Evolutionary conservation across 2,888 invertebrate species (phyloP), one percentile per base, ranked within the genome.

Genomic region (Fabriciana adippe): DNA sequence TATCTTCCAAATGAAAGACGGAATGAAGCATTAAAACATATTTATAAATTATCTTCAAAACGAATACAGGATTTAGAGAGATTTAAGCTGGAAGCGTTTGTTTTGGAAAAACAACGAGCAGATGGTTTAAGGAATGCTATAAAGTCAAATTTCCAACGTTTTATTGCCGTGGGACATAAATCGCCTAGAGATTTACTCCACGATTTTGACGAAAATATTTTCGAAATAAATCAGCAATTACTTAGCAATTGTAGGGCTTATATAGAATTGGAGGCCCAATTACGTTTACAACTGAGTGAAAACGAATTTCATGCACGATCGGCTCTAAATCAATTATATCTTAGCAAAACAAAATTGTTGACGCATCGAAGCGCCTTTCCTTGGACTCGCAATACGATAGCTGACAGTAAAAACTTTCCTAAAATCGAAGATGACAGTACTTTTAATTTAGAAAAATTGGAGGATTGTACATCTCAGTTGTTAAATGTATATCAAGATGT

Each of bases 201-300:
- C 60, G 84, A 88, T 55, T 89, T 90, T 70, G 90, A 91, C 77
- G 80, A 85, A 61, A 81, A 76, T 26, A 82, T 83, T n/a, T 89
- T 86, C 72, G 86, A 85, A 64, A 80, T 88, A 6, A 91, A 91
- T 75, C 88, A 90, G 71, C 90, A 91, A 72, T 74, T 90, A 53
- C 64, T 90, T 26, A 88, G 88, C 75, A 92, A 92, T 72, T 78
- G 70, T 11, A 81, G 86, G 73, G 87, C 88, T 8, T 89, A 86
- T 71, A 71, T 74, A 2, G 87, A 90, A 65, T 73, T 91, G 54
- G 88, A 87, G 72, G 81, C 79, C 16, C 81, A 84, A 64, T 75
- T 91, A 68, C 79, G 78, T 35, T 70, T 76, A 50, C 82, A 88
- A 67, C 82, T 84, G 3, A 83, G 87, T 64, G 82, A 83, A 67